Evolutionary conservation across 2,797 vertebrate species (phyloP).

Genomic region (Spinus pinus): DNA sequence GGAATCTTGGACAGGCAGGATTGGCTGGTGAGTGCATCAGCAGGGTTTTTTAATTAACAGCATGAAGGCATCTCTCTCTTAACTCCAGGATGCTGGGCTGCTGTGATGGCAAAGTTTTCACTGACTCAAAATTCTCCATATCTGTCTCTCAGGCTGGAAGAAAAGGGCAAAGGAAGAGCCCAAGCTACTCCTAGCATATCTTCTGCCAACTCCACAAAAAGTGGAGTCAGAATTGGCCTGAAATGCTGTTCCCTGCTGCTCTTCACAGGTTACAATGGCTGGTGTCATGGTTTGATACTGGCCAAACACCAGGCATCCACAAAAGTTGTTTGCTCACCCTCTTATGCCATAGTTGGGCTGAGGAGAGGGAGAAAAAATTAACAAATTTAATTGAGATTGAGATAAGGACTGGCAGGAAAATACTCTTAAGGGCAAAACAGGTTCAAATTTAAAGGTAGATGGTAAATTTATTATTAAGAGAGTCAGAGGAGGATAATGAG

Average conservation of each 20-base stretch:
- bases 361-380: neutral
- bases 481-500: neutral
- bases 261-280: neutral
- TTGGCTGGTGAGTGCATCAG: neutral
- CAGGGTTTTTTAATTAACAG: neutral
- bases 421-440: neutral
- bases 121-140: neutral
- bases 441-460: neutral
- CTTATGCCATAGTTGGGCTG: neutral
- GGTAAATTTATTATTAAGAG: neutral
- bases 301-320: neutral
- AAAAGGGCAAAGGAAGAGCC: neutral
- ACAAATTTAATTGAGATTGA: neutral
- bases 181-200: neutral
- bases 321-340: neutral
- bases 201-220: neutral
- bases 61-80: neutral
- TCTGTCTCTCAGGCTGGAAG: neutral
- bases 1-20: neutral
- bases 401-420: neutral
- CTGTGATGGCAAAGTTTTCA: neutral
- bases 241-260: neutral
- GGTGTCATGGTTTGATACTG: neutral
- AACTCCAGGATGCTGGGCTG: neutral
- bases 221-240: neutral